Percentiles rank a stretch among this genome's conserved stretches.
These are phyloP conservation scores for Tigriopus japonicus DNA, from an alignment of 1,140 invertebrate genomes.

Conservation along the genomic window DNA sequence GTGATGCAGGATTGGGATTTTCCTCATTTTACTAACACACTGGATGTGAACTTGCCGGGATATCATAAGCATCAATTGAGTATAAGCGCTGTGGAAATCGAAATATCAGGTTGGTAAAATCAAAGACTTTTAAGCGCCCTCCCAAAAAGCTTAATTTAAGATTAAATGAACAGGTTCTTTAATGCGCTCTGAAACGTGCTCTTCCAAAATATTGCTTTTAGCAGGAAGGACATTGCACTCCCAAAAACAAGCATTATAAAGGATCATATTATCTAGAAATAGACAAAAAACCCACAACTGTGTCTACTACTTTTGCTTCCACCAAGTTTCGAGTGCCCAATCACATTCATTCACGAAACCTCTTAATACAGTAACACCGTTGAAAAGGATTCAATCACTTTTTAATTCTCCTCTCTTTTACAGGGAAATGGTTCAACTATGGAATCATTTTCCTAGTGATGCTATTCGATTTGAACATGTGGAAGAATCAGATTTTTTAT, in stretches of 20 bases:
- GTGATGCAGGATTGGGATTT: slow-evolving; percentile 42
- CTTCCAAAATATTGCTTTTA: too few relatives aligned
- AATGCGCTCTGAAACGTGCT: too few relatives aligned
- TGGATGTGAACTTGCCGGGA: slow-evolving; percentile 36
- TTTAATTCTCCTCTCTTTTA: slow-evolving; percentile 18
- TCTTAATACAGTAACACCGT: too few relatives aligned
- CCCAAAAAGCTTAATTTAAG: too few relatives aligned
- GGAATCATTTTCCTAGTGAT: slow-evolving; percentile 36
- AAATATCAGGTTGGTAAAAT: not conserved
- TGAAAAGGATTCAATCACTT: too few relatives aligned
- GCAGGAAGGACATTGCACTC: too few relatives aligned
- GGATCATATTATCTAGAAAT: too few relatives aligned
- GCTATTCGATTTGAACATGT: slow-evolving; percentile 38
- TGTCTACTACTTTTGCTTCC: too few relatives aligned
- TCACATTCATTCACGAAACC: not conserved
- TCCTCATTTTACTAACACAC: slow-evolving; percentile 35
- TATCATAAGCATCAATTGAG: slow-evolving; percentile 17
- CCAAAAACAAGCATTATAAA: too few relatives aligned
- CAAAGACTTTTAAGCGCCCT: too few relatives aligned
- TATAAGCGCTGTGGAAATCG: not conserved
- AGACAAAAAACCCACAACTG: too few relatives aligned
- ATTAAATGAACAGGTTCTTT: too few relatives aligned
- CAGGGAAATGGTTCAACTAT: slow-evolving; percentile 41
- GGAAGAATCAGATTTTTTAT: slow-evolving; percentile 40
- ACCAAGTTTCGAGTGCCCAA: not conserved